These are phyloP conservation scores for Callimorpha dominula DNA, from an alignment of 2,888 invertebrate species.

Conservation along the genomic window DNA sequence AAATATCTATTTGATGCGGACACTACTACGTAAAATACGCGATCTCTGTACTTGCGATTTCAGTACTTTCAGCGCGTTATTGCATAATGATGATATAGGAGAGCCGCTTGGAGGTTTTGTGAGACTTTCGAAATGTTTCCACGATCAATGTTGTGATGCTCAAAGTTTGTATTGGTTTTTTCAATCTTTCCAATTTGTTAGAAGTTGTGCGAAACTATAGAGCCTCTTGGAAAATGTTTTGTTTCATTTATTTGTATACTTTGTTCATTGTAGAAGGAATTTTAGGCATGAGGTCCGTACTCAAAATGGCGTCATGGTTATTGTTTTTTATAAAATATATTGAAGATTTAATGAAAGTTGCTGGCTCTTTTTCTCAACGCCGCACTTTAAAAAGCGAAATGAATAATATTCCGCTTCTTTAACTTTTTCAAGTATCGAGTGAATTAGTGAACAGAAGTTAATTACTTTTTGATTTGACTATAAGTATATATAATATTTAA, in stretches of 20 bases:
- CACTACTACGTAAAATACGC: constrained; percentile 32
- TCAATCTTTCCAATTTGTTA: constrained; percentile 21
- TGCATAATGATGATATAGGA: constrained; percentile 35
- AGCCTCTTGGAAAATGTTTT: constrained; percentile 18
- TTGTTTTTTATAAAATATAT: background rate
- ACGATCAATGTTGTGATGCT: constrained; percentile 26
- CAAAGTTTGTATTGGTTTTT: constrained; percentile 39
- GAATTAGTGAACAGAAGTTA: too few relatives aligned
- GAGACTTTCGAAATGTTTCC: constrained; percentile 23
- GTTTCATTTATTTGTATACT: background rate
- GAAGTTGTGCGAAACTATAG: constrained; percentile 32
- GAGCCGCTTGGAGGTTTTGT: constrained; percentile 18
- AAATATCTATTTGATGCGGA: constrained; percentile 38
- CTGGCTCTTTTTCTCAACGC: background rate
- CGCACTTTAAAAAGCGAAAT: background rate
- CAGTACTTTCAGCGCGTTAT: constrained; percentile 22
- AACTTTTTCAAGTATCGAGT: too few relatives aligned
- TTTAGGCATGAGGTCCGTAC: background rate
- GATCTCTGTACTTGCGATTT: constrained; percentile 14
- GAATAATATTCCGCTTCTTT: background rate
- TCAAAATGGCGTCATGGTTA: background rate
- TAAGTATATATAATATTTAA: background rate
- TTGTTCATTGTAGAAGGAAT: background rate
- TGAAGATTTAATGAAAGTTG: background rate
- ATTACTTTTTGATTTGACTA: background rate